These are phyloP conservation scores for Zelostemma sp. DNA, from an alignment of 1,140 invertebrate species.

Conservation along the genomic window DNA sequence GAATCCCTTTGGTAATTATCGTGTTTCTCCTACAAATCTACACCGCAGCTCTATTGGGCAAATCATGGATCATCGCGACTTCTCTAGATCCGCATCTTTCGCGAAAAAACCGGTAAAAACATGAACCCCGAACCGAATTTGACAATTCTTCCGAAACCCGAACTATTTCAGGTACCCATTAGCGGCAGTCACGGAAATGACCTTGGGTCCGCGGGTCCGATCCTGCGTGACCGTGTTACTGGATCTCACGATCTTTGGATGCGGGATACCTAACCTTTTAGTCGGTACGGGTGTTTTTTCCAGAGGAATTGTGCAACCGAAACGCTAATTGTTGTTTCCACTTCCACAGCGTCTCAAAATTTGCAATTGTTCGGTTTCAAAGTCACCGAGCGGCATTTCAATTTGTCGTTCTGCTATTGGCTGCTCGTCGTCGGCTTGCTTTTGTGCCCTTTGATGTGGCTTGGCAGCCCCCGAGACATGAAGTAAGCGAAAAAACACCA, in stretches of 20 bases:
- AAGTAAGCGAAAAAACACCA: conserved; percentile 73
- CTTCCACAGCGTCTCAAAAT: conserved; percentile 78
- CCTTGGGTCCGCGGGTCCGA: conserved; percentile 74
- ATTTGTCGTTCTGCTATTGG: conserved; percentile 83
- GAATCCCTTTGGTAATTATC: conserved; percentile 76
- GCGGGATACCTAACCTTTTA: conserved; percentile 81
- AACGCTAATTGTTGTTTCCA: no score
- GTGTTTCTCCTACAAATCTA: conserved; percentile 82
- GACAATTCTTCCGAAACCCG: no score
- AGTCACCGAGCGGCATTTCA: conserved; percentile 73
- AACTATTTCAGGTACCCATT: conserved; percentile 76
- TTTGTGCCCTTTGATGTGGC: conserved; percentile 83
- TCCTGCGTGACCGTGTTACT: conserved; percentile 77
- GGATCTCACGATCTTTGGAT: conserved; percentile 80
- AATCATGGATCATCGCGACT: conserved; percentile 81
- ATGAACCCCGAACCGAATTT: no score
- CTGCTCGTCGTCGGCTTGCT: conserved; percentile 77
- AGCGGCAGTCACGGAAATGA: conserved; percentile 81
- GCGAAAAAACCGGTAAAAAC: conserved; percentile 77
- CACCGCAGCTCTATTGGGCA: conserved; percentile 79
- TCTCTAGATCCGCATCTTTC: conserved; percentile 76
- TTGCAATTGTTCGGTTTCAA: conserved; percentile 80
- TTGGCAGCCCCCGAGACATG: conserved; percentile 88
- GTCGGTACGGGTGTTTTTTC: no score
- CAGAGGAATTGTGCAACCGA: no score